Conservation (phyloP, 2,113 vertebrate genomes). For the Salvelinus namaycush region DNA sequence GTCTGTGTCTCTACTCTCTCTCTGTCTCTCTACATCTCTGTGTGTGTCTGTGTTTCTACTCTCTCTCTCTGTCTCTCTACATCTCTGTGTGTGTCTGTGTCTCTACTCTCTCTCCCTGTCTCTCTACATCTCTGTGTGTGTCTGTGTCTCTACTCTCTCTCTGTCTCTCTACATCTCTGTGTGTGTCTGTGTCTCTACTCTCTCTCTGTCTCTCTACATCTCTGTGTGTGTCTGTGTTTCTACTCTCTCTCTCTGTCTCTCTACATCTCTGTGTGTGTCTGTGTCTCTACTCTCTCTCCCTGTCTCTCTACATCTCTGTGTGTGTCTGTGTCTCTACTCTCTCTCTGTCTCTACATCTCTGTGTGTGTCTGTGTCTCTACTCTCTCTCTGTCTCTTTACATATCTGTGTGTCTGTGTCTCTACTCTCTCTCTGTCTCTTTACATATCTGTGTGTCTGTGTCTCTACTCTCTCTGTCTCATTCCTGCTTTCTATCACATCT, state of each 20-base stretch:
- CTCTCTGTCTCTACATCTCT: too few relatives aligned
- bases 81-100: too few relatives aligned
- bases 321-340: background rate
- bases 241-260: too few relatives aligned
- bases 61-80: too few relatives aligned
- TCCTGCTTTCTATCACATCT: background rate
- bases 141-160: background rate
- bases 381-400: background rate
- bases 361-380: background rate
- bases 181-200: background rate
- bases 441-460: too few relatives aligned
- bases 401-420: background rate
- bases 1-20: background rate
- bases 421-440: too few relatives aligned
- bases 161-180: too few relatives aligned
- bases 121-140: background rate
- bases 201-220: background rate
- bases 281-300: background rate
- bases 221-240: background rate
- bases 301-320: background rate
- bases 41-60: background rate
- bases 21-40: background rate
- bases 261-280: too few relatives aligned
- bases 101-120: background rate
- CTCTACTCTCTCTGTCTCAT: constrained; percentile 1